Conservation (phyloP, 2,113 vertebrate genomes). For the Lagopus leucura region DNA sequence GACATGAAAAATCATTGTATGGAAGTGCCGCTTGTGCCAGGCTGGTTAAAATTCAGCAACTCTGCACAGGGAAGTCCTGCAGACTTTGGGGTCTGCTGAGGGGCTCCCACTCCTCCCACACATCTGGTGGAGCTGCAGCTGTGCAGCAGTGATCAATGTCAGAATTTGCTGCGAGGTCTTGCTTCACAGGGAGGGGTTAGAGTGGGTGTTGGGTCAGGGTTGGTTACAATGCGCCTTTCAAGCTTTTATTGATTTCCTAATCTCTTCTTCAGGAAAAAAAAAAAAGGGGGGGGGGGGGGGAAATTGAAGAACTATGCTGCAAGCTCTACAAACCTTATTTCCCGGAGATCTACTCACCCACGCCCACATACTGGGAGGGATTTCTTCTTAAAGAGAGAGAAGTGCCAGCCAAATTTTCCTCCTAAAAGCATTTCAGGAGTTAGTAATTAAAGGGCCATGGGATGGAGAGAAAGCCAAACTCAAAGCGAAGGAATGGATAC, state of each 20-base stretch:
- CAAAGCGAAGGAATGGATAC: fast-evolving
- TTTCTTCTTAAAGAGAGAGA: background rate
- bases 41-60: background rate
- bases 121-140: slow-evolving; percentile 63
- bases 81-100: background rate
- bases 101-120: background rate
- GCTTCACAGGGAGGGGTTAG: background rate
- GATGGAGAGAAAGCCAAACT: background rate
- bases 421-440: background rate
- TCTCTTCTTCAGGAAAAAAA: background rate
- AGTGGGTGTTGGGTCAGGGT: slow-evolving; percentile 23
- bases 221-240: slow-evolving; percentile 20
- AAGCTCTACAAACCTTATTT: background rate
- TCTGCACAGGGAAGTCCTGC: background rate
- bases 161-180: fast-evolving
- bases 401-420: background rate
- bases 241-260: slow-evolving; percentile 3
- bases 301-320: background rate
- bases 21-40: background rate
- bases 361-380: background rate
- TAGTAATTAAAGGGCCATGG: background rate
- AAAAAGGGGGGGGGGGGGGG: too few species aligned
- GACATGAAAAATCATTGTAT: background rate
- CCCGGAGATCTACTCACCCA: background rate
- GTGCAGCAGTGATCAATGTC: background rate